A percentile compares a stretch with the other conserved stretches of the same genome.
These are phyloP conservation scores for Diplodus puntazzo DNA, from an alignment of 2,797 vertebrate genomes.

Conservation along the genomic window DNA sequence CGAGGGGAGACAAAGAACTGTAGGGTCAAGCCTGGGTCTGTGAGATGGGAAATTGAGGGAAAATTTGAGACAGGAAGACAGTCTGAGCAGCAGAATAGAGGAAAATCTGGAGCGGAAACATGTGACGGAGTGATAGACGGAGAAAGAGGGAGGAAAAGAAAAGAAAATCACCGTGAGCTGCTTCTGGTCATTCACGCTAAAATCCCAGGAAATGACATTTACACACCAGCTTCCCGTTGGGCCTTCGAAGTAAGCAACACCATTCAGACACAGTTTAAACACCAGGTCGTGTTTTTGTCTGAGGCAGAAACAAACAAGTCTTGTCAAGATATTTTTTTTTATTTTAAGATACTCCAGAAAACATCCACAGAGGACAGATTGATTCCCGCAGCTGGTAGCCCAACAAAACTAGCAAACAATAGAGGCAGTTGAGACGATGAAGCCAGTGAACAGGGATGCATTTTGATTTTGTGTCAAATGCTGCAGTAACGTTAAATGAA, in stretches of 20 bases:
- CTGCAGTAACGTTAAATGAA: background rate
- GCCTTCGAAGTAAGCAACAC: background rate
- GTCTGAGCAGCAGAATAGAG: too few species aligned
- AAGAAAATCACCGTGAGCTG: slow-evolving; percentile 14
- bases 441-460: background rate
- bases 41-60: background rate
- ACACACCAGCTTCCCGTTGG: slow-evolving; percentile 49
- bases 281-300: slow-evolving; percentile 7
- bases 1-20: background rate
- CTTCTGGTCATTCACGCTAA: slow-evolving; percentile 51
- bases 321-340: background rate
- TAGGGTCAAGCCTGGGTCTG: background rate
- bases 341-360: background rate
- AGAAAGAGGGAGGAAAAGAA: slow-evolving; percentile 27
- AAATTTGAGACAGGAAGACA: slow-evolving; percentile 14
- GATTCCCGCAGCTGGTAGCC: background rate
- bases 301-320: background rate
- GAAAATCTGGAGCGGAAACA: slow-evolving; percentile 41
- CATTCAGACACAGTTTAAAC: slow-evolving; percentile 2
- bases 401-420: background rate
- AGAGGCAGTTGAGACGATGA: background rate
- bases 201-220: slow-evolving; percentile 53
- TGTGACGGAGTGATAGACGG: slow-evolving; percentile 35
- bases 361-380: background rate
- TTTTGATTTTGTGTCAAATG: background rate